phyloP scores from a whole-genome alignment of 2,113 vertebrate genomes.

The Triplophysa siluroides region DNA sequence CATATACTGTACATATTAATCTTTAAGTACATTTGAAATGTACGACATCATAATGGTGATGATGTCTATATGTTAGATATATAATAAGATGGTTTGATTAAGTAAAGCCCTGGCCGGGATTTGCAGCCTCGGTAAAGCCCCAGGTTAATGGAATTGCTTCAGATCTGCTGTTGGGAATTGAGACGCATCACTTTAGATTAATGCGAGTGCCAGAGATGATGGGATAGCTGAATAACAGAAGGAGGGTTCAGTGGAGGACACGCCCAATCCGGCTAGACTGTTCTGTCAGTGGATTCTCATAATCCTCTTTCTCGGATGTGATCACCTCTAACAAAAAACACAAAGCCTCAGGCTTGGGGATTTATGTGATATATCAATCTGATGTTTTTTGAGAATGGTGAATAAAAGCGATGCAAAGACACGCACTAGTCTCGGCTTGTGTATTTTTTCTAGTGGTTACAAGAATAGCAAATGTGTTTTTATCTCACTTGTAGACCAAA shows the following conservation, averaged over 20 bases:
- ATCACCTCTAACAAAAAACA: background rate
- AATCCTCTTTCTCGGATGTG: slow-evolving; percentile 41
- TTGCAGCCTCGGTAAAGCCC: slow-evolving; percentile 2
- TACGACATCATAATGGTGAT: background rate
- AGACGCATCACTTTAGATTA: slow-evolving; percentile 38
- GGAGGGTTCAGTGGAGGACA: slow-evolving; percentile 17
- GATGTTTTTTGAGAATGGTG: background rate
- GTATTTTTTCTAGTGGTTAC: background rate
- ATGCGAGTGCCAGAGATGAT: background rate
- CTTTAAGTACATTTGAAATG: slow-evolving; percentile 6
- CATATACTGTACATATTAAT: slow-evolving; percentile 15
- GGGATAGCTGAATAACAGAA: background rate
- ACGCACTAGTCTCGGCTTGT: background rate
- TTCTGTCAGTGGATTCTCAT: slow-evolving; percentile 30
- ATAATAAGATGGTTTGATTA: slow-evolving; percentile 26
- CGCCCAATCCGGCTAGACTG: slow-evolving; percentile 30
- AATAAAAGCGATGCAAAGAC: background rate
- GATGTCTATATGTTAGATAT: slow-evolving; percentile 31
- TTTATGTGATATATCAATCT: slow-evolving; percentile 36
- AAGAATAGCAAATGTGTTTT: background rate
- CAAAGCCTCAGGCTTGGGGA: background rate
- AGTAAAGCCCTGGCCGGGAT: slow-evolving; percentile 3
- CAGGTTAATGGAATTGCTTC: slow-evolving; percentile 52
- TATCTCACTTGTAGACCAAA: too few species aligned
- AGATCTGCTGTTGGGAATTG: slow-evolving; percentile 28